A percentile compares a stretch with the other conserved stretches of the same genome.
Evolutionary conservation across 2,113 vertebrate genomes (phyloP).

Genomic region (Panthera uncia): DNA sequence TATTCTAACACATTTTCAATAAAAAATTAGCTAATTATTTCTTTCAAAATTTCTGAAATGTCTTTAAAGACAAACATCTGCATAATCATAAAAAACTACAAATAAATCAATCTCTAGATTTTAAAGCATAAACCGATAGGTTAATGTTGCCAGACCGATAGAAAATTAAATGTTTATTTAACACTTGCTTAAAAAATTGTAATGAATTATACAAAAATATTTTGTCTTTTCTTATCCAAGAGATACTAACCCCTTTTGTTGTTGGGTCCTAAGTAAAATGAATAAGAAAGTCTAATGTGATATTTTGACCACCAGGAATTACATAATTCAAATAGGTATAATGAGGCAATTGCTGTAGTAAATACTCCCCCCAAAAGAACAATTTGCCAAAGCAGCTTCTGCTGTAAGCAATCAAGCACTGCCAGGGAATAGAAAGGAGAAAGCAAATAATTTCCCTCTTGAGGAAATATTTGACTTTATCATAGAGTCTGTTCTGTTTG

Average conservation of each 20-base stretch:
- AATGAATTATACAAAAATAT: background rate
- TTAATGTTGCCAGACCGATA: background rate
- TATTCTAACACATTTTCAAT: background rate
- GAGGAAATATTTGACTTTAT: background rate
- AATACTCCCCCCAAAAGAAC: background rate
- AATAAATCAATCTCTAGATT: background rate
- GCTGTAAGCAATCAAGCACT: background rate
- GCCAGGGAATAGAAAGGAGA: background rate
- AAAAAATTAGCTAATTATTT: background rate
- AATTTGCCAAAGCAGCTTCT: background rate
- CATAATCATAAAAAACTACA: background rate
- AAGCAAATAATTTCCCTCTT: constrained; percentile 3
- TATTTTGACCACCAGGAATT: background rate
- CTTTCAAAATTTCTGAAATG: constrained; percentile 7
- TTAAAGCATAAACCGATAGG: background rate
- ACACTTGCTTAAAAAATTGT: background rate
- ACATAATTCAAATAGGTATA: background rate
- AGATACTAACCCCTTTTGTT: background rate
- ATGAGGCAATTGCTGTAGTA: background rate
- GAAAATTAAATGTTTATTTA: background rate
- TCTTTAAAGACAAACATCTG: background rate
- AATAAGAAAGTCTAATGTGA: background rate
- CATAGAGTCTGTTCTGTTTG: background rate
- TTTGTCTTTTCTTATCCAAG: background rate
- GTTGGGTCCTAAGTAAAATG: background rate